Evolutionary conservation across 2,888 invertebrate genomes (phyloP).

Genomic region (Ophraella communa): DNA sequence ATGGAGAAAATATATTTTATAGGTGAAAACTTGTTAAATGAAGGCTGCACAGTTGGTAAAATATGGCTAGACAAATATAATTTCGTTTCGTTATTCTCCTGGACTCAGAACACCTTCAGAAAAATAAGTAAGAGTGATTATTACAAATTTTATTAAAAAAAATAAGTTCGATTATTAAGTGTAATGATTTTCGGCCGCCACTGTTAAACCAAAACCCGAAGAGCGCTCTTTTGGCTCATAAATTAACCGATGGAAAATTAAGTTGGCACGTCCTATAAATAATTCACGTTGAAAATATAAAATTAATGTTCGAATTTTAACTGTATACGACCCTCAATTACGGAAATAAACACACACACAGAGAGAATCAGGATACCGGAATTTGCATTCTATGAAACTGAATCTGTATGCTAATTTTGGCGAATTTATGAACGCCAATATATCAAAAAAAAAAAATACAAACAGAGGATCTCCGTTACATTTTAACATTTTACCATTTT

Average conservation of each 20-base stretch:
- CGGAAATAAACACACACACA: conserved; percentile 20
- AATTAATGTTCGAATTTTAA: conserved; percentile 18
- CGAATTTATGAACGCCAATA: conserved; percentile 9
- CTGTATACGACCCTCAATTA: conserved; percentile 11
- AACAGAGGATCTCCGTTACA: not conserved
- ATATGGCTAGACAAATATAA: too few relatives aligned
- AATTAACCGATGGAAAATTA: conserved; percentile 12
- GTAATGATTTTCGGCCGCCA: too few relatives aligned
- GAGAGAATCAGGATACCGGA: conserved; percentile 14
- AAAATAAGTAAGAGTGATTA: too few relatives aligned
- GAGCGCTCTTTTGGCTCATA: not conserved
- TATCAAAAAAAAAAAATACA: too few relatives aligned
- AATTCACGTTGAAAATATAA: conserved; percentile 22
- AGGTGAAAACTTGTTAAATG: too few relatives aligned
- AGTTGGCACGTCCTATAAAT: conserved; percentile 17
- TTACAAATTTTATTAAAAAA: too few relatives aligned
- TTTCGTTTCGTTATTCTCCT: too few relatives aligned
- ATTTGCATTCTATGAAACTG: conserved; percentile 20
- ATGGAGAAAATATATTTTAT: too few relatives aligned
- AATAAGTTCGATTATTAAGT: too few relatives aligned
- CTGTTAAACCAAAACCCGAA: too few relatives aligned
- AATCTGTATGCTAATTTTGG: conserved; percentile 23
- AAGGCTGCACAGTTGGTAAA: too few relatives aligned
- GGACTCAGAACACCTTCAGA: too few relatives aligned
- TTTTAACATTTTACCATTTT: not conserved